phyloP scores from a whole-genome alignment of 2,797 vertebrate genomes.

The Pachyuromys duprasi region DNA sequence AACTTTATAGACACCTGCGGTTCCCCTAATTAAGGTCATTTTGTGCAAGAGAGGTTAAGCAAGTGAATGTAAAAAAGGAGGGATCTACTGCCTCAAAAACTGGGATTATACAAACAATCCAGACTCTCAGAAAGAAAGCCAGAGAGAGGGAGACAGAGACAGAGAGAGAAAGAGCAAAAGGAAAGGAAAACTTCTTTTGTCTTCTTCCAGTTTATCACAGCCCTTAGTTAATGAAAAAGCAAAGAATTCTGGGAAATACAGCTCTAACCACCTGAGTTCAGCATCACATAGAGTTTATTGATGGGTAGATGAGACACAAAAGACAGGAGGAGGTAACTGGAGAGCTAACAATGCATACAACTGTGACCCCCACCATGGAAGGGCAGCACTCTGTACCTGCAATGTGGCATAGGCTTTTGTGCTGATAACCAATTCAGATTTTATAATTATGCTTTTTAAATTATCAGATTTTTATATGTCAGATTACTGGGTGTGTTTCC shows the following conservation, averaged over 20 bases:
- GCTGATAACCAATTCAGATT: not conserved
- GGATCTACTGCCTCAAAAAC: not conserved
- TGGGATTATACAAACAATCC: not conserved
- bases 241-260: not conserved
- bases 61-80: not conserved
- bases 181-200: not conserved
- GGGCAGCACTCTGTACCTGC: not conserved
- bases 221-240: not conserved
- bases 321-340: not conserved
- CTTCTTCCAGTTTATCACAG: not conserved
- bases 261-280: not conserved
- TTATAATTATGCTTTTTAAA: slow-evolving; percentile 20
- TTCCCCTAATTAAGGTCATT: not conserved
- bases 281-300: not conserved
- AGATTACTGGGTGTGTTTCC: not conserved
- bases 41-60: not conserved
- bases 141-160: not conserved
- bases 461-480: not conserved
- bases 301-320: not conserved
- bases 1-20: not conserved
- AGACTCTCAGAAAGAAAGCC: not conserved
- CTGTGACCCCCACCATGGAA: not conserved
- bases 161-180: fast-evolving
- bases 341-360: not conserved
- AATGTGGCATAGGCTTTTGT: no score